phyloP scores from a whole-genome alignment of 2,888 invertebrate species.

The Crossocerus cetratus region DNA sequence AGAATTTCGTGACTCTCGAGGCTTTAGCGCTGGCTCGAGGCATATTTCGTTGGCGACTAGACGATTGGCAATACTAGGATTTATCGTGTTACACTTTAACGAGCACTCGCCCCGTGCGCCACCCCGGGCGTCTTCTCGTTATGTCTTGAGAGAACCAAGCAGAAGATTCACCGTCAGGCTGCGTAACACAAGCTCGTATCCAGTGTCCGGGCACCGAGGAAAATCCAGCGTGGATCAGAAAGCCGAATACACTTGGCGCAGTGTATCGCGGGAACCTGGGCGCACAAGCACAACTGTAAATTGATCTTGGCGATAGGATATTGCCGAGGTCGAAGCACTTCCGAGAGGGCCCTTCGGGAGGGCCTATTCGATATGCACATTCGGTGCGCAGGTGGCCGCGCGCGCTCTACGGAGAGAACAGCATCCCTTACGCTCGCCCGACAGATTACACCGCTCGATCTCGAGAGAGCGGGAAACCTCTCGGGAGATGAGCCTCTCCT shows the following conservation, averaged over 20 bases:
- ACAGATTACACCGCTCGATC: no score
- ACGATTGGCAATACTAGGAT: constrained; percentile 35
- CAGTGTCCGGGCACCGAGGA: constrained; percentile 20
- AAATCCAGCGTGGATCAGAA: background rate
- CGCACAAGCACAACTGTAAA: no score
- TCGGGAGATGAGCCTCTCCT: no score
- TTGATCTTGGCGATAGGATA: no score
- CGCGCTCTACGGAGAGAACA: no score
- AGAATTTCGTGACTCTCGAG: no score
- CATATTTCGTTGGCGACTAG: constrained; percentile 1
- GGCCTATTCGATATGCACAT: no score
- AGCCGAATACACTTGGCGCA: background rate
- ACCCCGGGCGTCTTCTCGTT: constrained; percentile 13
- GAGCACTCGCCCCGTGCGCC: background rate
- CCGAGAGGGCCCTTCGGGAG: no score
- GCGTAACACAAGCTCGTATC: constrained; percentile 33
- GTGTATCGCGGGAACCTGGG: background rate
- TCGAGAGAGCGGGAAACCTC: no score
- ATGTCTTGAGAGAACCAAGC: background rate
- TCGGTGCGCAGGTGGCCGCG: no score
- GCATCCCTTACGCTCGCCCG: no score
- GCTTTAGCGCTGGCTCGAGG: background rate
- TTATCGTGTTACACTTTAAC: constrained; percentile 32
- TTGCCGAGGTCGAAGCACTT: no score
- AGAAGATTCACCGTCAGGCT: constrained; percentile 16